phyloP scores from a whole-genome alignment of 2,113 vertebrate species.

The Lethenteron camtschaticum region DNA sequence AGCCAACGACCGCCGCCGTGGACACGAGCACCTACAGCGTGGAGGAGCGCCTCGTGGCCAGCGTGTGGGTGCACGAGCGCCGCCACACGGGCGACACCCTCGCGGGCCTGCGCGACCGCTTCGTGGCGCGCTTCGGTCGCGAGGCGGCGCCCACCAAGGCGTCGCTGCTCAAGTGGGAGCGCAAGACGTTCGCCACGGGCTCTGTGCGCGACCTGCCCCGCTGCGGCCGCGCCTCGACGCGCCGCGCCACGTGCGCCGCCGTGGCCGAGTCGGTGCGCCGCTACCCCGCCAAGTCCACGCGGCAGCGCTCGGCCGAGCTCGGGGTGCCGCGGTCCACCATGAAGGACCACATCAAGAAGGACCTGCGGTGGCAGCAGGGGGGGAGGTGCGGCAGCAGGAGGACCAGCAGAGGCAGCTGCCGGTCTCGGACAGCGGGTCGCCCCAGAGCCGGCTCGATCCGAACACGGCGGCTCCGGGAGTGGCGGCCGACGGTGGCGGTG shows the following conservation, averaged over 20 bases:
- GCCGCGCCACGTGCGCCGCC: constrained; percentile 1
- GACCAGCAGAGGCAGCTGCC: too few species aligned
- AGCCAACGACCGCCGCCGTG: neutral
- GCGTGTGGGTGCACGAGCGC: constrained; percentile 2
- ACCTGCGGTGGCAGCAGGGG: neutral
- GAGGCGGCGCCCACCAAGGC: neutral
- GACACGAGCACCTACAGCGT: constrained; percentile 1
- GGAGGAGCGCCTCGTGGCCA: constrained; percentile 2
- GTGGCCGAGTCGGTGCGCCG: neutral
- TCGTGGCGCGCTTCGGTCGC: neutral
- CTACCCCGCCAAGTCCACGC: neutral
- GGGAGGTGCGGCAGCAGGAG: too few species aligned
- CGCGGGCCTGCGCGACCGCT: neutral
- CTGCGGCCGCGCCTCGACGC: neutral
- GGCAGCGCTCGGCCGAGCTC: neutral
- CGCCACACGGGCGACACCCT: neutral
- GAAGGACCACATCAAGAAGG: constrained; percentile 4
- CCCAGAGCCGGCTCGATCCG: too few species aligned
- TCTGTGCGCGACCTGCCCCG: neutral
- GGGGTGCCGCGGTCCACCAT: constrained; percentile 3
- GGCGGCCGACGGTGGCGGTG: too few species aligned
- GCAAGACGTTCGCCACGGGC: neutral
- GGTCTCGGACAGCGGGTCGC: too few species aligned
- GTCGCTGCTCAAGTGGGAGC: neutral
- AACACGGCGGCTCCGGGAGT: too few species aligned